These are phyloP conservation scores for Lanistes nyassanus DNA, from an alignment of 1,140 invertebrate species.

Conservation along the genomic window DNA sequence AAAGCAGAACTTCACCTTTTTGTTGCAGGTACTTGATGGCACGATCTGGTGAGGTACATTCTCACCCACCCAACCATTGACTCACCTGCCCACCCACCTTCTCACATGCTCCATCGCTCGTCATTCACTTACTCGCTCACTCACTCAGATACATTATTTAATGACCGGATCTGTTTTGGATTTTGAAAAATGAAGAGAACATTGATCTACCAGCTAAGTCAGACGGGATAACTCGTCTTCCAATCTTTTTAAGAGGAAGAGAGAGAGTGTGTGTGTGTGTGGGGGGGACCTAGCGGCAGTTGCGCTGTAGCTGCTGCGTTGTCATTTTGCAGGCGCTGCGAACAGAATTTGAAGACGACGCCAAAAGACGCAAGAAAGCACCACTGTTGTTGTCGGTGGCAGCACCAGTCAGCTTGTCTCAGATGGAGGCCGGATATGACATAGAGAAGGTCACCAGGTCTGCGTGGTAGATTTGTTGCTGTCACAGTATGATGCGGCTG, in stretches of 20 bases:
- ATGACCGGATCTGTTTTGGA: too few species aligned
- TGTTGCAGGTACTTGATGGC: slow-evolving; percentile 30
- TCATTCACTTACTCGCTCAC: slow-evolving; percentile 11
- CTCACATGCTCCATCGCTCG: neutral
- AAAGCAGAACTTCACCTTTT: slow-evolving; percentile 25
- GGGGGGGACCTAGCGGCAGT: neutral
- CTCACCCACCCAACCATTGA: too few species aligned
- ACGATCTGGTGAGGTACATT: too few species aligned
- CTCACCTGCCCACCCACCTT: neutral
- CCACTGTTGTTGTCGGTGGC: slow-evolving; percentile 84
- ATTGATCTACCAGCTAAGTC: too few species aligned
- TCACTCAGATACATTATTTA: slow-evolving; percentile 18
- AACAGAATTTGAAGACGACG: neutral
- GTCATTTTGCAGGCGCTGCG: neutral
- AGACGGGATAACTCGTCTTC: neutral
- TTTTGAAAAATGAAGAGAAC: too few species aligned
- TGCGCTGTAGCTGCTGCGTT: neutral
- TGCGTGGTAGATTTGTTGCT: neutral
- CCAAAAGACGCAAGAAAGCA: neutral
- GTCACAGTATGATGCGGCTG: neutral
- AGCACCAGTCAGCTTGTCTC: slow-evolving; percentile 30
- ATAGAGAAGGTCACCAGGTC: slow-evolving; percentile 32
- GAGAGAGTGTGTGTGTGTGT: slow-evolving; percentile 11
- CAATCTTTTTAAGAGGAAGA: neutral
- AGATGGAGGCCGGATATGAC: slow-evolving; percentile 27